Conservation (phyloP, 2,797 vertebrate genomes). For the Bovichtus diacanthus region DNA sequence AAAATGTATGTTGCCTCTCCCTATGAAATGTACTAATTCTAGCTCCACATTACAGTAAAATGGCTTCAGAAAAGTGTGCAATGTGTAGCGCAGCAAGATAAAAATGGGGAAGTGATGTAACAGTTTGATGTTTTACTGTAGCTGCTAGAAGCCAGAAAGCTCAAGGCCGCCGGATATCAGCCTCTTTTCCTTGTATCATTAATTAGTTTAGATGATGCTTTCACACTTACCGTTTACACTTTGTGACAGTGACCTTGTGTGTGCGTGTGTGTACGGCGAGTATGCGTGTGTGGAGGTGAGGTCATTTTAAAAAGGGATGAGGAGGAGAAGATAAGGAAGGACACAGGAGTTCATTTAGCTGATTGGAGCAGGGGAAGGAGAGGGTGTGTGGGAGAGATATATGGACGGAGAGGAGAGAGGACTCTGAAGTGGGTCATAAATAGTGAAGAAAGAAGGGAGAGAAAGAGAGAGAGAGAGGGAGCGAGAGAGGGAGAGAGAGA, state of each 20-base stretch:
- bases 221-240: slow-evolving; percentile 19
- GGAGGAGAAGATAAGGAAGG: slow-evolving; percentile 37
- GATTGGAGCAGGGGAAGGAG: slow-evolving; percentile 42
- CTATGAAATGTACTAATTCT: not conserved
- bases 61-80: not conserved
- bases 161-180: slow-evolving; percentile 42
- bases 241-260: slow-evolving; percentile 47
- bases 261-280: slow-evolving; percentile 8
- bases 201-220: slow-evolving; percentile 47
- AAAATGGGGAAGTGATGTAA: slow-evolving; percentile 53
- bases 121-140: slow-evolving; percentile 14
- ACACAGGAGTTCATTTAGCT: slow-evolving; percentile 55
- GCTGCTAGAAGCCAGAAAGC: slow-evolving; percentile 18
- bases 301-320: slow-evolving; percentile 37
- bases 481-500: too few species aligned
- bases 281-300: slow-evolving; percentile 18
- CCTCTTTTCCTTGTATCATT: slow-evolving; percentile 31
- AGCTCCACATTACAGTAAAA: not conserved
- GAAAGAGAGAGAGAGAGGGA: too few species aligned
- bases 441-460: slow-evolving; percentile 18
- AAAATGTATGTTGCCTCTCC: not conserved
- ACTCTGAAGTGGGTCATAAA: slow-evolving; percentile 58
- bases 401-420: slow-evolving; percentile 42
- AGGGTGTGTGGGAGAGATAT: slow-evolving; percentile 48
- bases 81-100: not conserved